Evolutionary conservation across 2,797 vertebrate species (phyloP), one percentile per base, ranked within the genome.

Genomic region (Enteromius thamalakanensis): DNA sequence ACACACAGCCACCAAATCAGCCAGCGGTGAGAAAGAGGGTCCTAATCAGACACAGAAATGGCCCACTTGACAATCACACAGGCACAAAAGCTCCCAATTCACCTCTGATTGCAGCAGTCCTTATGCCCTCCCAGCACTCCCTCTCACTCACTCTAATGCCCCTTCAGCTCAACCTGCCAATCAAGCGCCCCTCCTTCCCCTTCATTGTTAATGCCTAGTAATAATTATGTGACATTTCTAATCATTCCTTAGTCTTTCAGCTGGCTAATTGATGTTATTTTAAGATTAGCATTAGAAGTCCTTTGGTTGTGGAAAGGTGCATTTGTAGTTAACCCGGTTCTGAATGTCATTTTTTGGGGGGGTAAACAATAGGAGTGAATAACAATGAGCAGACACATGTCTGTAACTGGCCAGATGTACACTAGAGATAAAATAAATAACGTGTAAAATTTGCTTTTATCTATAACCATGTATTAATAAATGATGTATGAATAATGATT

Each of bases 1-100:
- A 91, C 91, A 91, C 42, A 75, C 80, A 79, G 62, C 93, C 94
- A 92, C 93, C 91, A 94, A 96, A 96, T 96, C 95, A 96, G 86
- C 75, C 45, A 45, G 60, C 93, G 91, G 92, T 88, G 29, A 90
- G 92, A 93, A 87, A 51, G 90, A 93, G 92, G 91, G 90, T 92
- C 91, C 91, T 95, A 96, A 96, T 96, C 95, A 96, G 95, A 77
- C 93, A 91, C 92, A 93, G 93, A 96, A 96, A 96, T 96, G 94
- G 95, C 92, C 92, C 94, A 96, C 96, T 96, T 95, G 94, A 96
- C 95, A 96, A 96, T 96, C 95, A 96, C 94, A 93, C 92, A 94
- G 94, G 93, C 94, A 94, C 95, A 94, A 96, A 95, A 94, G 94
- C 92, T 93, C 90, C 92, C 94, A 95, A 94, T 96, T 96, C 95